phyloP scores from a whole-genome alignment of 2,888 invertebrate genomes.

The Eilema caniola region DNA sequence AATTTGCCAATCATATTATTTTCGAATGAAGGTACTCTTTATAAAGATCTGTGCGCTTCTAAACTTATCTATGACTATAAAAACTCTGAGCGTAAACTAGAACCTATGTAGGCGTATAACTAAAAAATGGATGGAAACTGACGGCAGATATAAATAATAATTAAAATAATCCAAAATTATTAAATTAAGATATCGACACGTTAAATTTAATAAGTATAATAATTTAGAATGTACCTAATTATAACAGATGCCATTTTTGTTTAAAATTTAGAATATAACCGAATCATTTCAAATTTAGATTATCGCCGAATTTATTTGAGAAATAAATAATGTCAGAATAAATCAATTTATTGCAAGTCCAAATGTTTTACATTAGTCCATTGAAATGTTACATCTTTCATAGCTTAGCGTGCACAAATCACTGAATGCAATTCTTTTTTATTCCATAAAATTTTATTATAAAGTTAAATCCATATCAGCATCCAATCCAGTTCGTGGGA shows the following conservation, averaged over 20 bases:
- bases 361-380: neutral
- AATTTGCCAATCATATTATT: neutral
- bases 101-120: neutral
- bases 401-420: too few species aligned
- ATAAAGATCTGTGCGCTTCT: neutral
- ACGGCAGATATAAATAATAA: neutral
- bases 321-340: neutral
- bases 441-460: too few species aligned
- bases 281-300: neutral
- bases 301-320: neutral
- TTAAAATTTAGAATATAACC: neutral
- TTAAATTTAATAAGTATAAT: neutral
- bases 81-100: neutral
- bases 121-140: conserved; percentile 1
- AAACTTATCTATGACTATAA: neutral
- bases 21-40: neutral
- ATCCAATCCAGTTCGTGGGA: neutral
- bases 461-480: too few species aligned
- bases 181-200: neutral
- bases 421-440: too few species aligned
- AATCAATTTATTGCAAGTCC: neutral
- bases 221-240: neutral
- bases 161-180: neutral
- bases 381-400: neutral
- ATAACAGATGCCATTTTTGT: neutral